phyloP scores from a whole-genome alignment of 2,113 vertebrate species.

The Holacanthus passer region DNA sequence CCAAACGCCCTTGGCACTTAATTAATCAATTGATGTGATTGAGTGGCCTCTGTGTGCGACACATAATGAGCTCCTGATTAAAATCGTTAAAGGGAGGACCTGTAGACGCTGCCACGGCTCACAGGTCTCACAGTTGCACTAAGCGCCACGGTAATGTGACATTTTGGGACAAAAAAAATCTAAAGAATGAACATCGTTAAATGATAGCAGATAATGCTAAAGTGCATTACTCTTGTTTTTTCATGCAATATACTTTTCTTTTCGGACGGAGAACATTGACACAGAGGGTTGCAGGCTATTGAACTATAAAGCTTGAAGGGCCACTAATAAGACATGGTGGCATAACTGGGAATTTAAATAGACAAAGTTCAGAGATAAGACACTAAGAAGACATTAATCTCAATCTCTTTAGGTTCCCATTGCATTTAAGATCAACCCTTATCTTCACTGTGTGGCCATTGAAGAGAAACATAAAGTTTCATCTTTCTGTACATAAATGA shows the following conservation, averaged over 20 bases:
- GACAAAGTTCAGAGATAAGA: neutral
- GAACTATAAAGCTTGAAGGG: neutral
- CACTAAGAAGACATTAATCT: neutral
- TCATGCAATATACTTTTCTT: neutral
- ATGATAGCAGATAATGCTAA: neutral
- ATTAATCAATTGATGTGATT: slow-evolving; percentile 80
- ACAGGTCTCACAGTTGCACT: neutral
- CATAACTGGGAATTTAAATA: neutral
- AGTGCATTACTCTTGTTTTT: neutral
- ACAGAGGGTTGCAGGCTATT: neutral
- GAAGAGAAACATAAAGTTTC: neutral
- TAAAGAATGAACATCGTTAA: neutral
- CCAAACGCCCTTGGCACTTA: slow-evolving; percentile 71
- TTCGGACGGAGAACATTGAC: neutral
- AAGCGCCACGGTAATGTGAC: neutral
- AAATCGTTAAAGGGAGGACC: slow-evolving; percentile 68
- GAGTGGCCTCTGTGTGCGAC: slow-evolving; percentile 68
- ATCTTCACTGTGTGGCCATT: neutral
- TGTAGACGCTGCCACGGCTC: slow-evolving; percentile 43
- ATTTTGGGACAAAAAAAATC: slow-evolving; percentile 4
- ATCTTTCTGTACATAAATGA: neutral
- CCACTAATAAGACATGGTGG: neutral
- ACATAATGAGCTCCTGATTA: slow-evolving; percentile 79
- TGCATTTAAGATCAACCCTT: neutral
- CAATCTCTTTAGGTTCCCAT: neutral